Evolutionary conservation across 37 sponge, comb jelly and placozoan species (phyloP), one percentile per base, ranked within the genome.

Genomic region (Haliclona indistincta): DNA sequence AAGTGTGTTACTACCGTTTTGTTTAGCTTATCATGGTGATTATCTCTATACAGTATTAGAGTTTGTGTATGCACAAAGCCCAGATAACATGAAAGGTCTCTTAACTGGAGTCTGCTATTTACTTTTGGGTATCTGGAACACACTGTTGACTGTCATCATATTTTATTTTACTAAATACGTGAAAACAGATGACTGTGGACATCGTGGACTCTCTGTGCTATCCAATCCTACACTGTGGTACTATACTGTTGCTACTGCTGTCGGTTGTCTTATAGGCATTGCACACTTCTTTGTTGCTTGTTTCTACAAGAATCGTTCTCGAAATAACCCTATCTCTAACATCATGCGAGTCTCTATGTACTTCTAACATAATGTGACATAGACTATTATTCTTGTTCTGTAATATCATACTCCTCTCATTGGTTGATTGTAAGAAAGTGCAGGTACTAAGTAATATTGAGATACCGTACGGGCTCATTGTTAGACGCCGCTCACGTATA

Each of bases 61-160:
- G 69, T 86, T 86, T 67, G 72, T 86, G 54, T 86, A 74, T 74
- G 86, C 86, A 28, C 86, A 86, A 33, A 66, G 80, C 36, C 86
- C 86, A 0, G 54, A 86, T 2, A 79, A 62, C 38, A 86, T 79
- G 80, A 86, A 79, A 43, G 79, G 86, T 43, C 73, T 86, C 22
- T 49, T 79, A 17, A 79, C 56, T 67, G 86, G 86, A 37, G 11
- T 8, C n/a, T 26, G n/a, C 25, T 58, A 58, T 58, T 79, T 67
- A 19, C 4, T 79, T 2, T 73, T 68, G 55, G 60, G 60, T n/a
- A 20, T 58, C 26, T 58, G 22, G 22, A 58, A 6, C 7, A 20
- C 60, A n/a, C 6, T 58, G 6, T 20, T n/a, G 6, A 7, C 26
- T 25, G 60, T 58, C 28, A 58, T 58, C 11, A n/a, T n/a, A 7